Evolutionary conservation across 2,888 invertebrate genomes (phyloP).

Genomic region (Kryphioiulus occultus): DNA sequence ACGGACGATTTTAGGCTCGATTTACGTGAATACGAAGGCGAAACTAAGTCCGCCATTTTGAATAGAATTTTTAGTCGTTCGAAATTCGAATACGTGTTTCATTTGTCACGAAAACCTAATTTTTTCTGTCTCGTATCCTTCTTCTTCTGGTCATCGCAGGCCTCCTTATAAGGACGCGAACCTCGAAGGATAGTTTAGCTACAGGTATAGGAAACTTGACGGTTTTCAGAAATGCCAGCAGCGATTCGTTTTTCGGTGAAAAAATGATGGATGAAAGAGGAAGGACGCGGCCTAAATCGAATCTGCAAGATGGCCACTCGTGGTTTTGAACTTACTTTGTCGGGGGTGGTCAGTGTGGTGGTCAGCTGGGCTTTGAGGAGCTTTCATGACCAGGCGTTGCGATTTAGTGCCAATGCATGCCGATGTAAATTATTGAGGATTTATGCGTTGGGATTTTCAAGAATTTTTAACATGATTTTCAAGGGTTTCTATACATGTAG

Average conservation of each 20-base stretch:
- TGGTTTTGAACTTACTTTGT: neutral
- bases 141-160: neutral
- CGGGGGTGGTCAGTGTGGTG: neutral
- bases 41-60: too few relatives aligned
- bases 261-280: neutral
- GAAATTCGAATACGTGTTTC: too few relatives aligned
- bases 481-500: too few relatives aligned
- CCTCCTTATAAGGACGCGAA: neutral
- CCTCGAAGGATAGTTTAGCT: neutral
- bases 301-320: neutral
- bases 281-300: neutral
- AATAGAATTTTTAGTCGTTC: too few relatives aligned
- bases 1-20: too few relatives aligned
- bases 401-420: neutral
- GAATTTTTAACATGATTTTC: too few relatives aligned
- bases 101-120: neutral
- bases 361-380: neutral
- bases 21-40: too few relatives aligned
- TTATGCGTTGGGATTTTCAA: too few relatives aligned
- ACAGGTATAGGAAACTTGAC: neutral
- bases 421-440: too few relatives aligned
- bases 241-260: neutral
- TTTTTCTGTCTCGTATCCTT: neutral
- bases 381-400: neutral
- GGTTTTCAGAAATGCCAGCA: neutral